phyloP scores from a whole-genome alignment of 2,797 vertebrate species.

The Pelochelys cantorii region DNA sequence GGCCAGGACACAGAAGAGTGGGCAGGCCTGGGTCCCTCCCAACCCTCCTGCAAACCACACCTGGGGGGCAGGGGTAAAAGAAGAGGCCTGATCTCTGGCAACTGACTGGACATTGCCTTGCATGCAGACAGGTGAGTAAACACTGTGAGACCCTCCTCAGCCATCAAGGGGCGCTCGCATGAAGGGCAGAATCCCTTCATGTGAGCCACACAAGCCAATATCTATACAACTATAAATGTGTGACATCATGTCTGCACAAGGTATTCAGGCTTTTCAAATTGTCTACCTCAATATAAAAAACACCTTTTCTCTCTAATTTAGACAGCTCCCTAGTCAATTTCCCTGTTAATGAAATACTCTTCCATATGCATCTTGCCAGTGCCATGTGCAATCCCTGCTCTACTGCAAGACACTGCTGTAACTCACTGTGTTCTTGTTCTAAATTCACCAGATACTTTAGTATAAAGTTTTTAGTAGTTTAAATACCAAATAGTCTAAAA shows the following conservation, averaged over 20 bases:
- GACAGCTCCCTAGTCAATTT: background rate
- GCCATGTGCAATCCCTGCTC: background rate
- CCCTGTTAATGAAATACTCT: background rate
- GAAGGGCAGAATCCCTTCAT: too few relatives aligned
- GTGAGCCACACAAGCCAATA: too few relatives aligned
- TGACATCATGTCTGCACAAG: background rate
- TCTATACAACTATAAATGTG: background rate
- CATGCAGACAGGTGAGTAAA: too few relatives aligned
- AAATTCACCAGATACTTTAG: background rate
- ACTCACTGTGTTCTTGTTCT: background rate
- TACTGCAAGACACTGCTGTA: background rate
- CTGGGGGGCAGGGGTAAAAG: too few relatives aligned
- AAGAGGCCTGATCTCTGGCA: too few relatives aligned
- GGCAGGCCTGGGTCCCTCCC: too few relatives aligned
- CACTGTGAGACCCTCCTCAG: too few relatives aligned
- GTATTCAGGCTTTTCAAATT: slow-evolving; percentile 4
- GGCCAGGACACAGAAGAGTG: too few relatives aligned
- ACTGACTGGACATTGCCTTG: too few relatives aligned
- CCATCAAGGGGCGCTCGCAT: too few relatives aligned
- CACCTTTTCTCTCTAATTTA: background rate
- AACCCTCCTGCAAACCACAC: too few relatives aligned
- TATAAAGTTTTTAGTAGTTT: background rate
- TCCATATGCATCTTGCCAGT: background rate
- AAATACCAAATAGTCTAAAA: slow-evolving; percentile 6
- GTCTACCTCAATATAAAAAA: background rate